Conservation (phyloP, 2,113 vertebrate species). For the Argyrosomus japonicus region DNA sequence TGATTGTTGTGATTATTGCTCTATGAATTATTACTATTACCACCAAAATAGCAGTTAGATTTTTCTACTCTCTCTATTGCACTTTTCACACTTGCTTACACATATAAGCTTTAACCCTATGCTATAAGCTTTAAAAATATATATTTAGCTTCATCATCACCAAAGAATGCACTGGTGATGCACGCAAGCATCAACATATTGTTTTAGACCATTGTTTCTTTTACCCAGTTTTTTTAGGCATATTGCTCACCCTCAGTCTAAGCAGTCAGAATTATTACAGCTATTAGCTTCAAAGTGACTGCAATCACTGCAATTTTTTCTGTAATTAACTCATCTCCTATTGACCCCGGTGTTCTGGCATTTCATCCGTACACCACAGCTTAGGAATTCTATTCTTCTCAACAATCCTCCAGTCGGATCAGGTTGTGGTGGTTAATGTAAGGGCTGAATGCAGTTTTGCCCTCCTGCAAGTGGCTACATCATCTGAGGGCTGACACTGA, state of each 20-base stretch:
- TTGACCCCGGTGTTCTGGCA: neutral
- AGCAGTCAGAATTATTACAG: neutral
- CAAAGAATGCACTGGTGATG: neutral
- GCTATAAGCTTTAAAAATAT: no score
- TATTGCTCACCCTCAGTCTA: no score
- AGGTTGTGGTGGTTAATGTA: neutral
- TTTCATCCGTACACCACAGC: constrained; percentile 4
- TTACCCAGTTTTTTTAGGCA: no score
- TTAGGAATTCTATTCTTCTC: constrained; percentile 5
- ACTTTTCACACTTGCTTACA: no score
- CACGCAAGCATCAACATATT: no score
- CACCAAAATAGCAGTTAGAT: no score
- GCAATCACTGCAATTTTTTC: neutral
- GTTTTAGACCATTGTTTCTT: no score
- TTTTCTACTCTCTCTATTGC: no score
- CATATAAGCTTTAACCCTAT: no score
- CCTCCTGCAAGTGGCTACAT: constrained; percentile 13
- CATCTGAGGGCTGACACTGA: constrained; percentile 24
- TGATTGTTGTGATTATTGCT: no score
- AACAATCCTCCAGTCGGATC: neutral
- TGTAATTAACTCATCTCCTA: neutral
- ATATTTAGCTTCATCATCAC: neutral
- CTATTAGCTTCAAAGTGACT: neutral
- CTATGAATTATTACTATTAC: no score
- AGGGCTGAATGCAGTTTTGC: neutral